Base-by-base conservation (phyloP, 2,888 invertebrate genomes). In the Aromia moschata region DNA sequence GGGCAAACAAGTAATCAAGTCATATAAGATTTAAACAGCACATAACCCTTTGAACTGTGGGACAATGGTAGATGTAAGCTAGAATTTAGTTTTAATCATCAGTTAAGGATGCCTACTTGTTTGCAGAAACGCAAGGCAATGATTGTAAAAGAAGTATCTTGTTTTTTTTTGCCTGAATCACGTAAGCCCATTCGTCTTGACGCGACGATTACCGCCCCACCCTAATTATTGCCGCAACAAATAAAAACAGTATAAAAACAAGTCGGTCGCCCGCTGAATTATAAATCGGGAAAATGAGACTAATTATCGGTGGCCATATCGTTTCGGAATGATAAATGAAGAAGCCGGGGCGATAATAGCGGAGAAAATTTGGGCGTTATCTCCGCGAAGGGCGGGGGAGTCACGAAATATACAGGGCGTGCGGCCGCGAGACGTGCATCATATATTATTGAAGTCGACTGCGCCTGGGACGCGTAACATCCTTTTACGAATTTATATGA, bases 371-470 rank as follows among this genome's bases (percentile, higher is more conserved):
- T 43, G 54, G 44, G 56, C 49, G 54, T 62, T 60, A 57, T 60
- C 60, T 57, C n/a, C 17, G 52, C 51, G 56, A 51, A 40, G 30
- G 54, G 52, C 45, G 30, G 54, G 52, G 52, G 62, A 53, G 65
- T 65, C 68, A 68, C 65, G 73, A 63, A 62, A 64, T 64, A 67
- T 64, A 68, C 65, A 61, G 64, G 67, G 67, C 65, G 67, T 60
- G 58, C 56, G 52, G 51, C 56, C 70, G 68, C 71, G 73, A 74
- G 76, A 77, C 76, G 77, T 76, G 77, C 69, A 67, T 72, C 72
- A 77, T 79, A 74, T 74, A 79, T 79, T 78, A 80, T 80, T 79
- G 81, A 91, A 85, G 80, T 84, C 72, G 83, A 78, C 72, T 41
- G 25, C 46, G 49, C 17, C 18, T 55, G 11, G 41, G 45, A 64